These are phyloP conservation scores for Murina feae DNA, from an alignment of 2,113 vertebrate genomes.

Conservation along the genomic window DNA sequence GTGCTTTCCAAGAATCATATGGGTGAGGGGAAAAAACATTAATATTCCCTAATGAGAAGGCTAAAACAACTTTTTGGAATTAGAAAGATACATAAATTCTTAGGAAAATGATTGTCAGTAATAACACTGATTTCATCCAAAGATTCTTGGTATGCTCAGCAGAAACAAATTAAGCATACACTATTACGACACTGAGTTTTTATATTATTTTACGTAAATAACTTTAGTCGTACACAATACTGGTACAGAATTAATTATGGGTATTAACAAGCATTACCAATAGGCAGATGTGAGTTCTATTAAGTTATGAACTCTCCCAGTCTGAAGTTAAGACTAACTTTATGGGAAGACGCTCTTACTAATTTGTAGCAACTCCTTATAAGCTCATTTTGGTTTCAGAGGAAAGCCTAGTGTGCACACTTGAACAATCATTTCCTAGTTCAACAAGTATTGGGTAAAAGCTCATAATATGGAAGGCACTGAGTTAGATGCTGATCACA, in stretches of 20 bases:
- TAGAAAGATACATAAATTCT: background rate
- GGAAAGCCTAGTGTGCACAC: background rate
- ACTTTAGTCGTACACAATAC: background rate
- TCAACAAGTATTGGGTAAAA: background rate
- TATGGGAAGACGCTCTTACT: background rate
- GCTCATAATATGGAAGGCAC: background rate
- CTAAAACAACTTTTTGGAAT: background rate
- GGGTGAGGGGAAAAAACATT: background rate
- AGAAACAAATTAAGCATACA: background rate
- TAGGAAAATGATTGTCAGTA: background rate
- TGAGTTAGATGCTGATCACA: background rate
- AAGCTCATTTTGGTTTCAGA: background rate
- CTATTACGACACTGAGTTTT: background rate
- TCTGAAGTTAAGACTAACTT: background rate
- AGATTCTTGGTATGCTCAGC: background rate
- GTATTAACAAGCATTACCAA: background rate
- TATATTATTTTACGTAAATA: background rate
- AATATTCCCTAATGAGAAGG: background rate
- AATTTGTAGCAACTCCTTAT: background rate
- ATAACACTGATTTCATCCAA: background rate
- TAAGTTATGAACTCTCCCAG: background rate
- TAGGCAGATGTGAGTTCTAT: background rate
- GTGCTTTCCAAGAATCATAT: background rate
- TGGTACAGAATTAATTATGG: background rate
- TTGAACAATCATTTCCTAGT: background rate